These are phyloP conservation scores for Labroides dimidiatus DNA, from an alignment of 2,797 vertebrate species.

Conservation along the genomic window DNA sequence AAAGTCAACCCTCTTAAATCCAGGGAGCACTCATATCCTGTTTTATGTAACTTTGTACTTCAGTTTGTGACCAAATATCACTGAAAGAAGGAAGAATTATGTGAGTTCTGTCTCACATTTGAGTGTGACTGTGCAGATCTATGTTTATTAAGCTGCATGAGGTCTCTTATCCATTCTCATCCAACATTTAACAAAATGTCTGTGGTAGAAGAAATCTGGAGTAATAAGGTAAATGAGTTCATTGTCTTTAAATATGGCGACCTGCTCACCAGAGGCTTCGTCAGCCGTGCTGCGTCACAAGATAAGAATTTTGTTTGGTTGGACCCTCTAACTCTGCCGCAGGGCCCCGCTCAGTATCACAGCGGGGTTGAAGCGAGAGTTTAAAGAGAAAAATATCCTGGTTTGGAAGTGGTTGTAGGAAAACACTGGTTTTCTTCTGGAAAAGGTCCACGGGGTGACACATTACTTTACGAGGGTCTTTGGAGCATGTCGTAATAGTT, in stretches of 20 bases:
- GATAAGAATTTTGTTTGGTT: constrained; percentile 67
- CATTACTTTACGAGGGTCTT: constrained; percentile 80
- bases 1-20: too few relatives aligned
- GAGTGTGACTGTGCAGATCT: neutral
- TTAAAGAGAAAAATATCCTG: constrained; percentile 73
- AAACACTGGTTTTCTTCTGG: constrained; percentile 81
- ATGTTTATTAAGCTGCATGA: too few relatives aligned
- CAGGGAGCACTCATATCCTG: too few relatives aligned
- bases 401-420: constrained; percentile 78
- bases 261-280: constrained; percentile 47
- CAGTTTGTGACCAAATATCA: neutral
- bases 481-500: constrained; percentile 78
- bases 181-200: constrained; percentile 8
- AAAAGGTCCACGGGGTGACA: constrained; percentile 79
- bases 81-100: neutral
- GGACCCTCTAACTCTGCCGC: constrained; percentile 51
- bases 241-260: constrained; percentile 32
- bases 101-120: too few relatives aligned
- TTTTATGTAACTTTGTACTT: neutral
- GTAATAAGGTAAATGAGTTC: constrained; percentile 8
- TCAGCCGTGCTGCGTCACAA: constrained; percentile 69
- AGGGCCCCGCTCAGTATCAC: constrained; percentile 54
- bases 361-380: constrained; percentile 57
- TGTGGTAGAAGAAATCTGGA: constrained; percentile 6
- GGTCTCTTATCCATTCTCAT: too few relatives aligned